Base-by-base conservation (phyloP, 2,888 invertebrate species). In the Xanthia togata region DNA sequence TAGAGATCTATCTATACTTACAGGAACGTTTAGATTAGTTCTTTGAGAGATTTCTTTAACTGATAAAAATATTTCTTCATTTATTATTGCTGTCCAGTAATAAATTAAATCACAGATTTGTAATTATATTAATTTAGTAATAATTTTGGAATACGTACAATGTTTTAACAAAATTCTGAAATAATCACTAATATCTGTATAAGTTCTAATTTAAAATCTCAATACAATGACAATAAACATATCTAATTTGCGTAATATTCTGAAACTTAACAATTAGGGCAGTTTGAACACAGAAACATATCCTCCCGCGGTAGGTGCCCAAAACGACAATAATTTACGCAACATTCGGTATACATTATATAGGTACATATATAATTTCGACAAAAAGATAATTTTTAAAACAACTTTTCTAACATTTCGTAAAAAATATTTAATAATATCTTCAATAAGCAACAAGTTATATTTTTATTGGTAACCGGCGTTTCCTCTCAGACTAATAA, bases 401-500 rank as follows among this genome's bases (percentile, higher is more conserved):
- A 95, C 93, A 94, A 94, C 89, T 94, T 95, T 93, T 93, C 92
- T 94, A 96, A 96, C 96, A 96, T 94, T 94, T 95, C 90, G 93
- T 95, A 93, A 93, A 94, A 83, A 86, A 93, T 93, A 95, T 95
- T 94, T 95, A 93, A 95, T 94, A 95, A 93, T 94, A 95, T 95
- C 93, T 94, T 96, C 95, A 96, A 96, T 96, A 96, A 96, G 94
- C 96, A 96, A 96, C 96, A 96, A 96, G 94, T 95, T 93, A 95
- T 96, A 96, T 93, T 94, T 96, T 95, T 95, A 96, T 95, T 96
- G 96, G 96, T 96, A 96, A 96, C 96, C 96, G 96, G 96, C 96
- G 96, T 95, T 96, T 96, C 92, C 94, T 96, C 94, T 96, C 96
- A 96, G 96, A 96, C 96, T 96, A 96, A 94, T 94, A 96, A 95